Conservation (phyloP, 1,140 invertebrate genomes). For the Drosophila funebris region DNA sequence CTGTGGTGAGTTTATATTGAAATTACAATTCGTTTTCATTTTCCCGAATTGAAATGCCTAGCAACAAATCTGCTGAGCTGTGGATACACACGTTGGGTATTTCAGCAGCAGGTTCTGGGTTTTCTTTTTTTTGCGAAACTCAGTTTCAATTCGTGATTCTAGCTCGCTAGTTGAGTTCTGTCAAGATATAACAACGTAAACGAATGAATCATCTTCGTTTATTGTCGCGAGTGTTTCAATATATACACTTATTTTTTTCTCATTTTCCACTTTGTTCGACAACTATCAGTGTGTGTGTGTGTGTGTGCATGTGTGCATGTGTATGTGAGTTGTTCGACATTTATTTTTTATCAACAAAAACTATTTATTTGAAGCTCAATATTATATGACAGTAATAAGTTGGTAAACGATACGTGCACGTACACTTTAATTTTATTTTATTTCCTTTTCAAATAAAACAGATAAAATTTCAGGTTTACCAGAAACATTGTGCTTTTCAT, state of each 20-base stretch:
- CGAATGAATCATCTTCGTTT: conserved; percentile 61
- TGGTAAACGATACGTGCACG: conserved; percentile 35
- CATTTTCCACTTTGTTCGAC: conserved; percentile 26
- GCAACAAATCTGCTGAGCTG: conserved; percentile 40
- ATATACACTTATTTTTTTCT: conserved; percentile 24
- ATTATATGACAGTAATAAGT: conserved; percentile 48
- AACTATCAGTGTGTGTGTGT: conserved; percentile 5
- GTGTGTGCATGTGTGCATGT: background rate
- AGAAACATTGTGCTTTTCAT: no score
- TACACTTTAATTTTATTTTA: background rate
- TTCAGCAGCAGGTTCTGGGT: conserved; percentile 55
- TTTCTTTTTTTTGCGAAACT: conserved; percentile 59
- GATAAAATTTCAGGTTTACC: conserved; percentile 52
- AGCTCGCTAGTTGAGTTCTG: conserved; percentile 50
- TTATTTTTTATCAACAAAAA: conserved; percentile 48
- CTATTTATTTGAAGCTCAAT: conserved; percentile 61
- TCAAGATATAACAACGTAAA: conserved; percentile 45
- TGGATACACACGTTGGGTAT: conserved; percentile 16
- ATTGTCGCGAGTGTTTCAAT: conserved; percentile 39
- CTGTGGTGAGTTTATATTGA: conserved; percentile 22
- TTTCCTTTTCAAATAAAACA: conserved; percentile 7
- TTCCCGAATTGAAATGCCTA: conserved; percentile 34
- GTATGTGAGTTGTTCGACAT: conserved; percentile 8
- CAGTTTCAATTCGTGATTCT: conserved; percentile 62
- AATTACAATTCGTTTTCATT: conserved; percentile 15